Evolutionary conservation across 2,113 vertebrate species (phyloP).

Genomic region (Melanocharis versteri): DNA sequence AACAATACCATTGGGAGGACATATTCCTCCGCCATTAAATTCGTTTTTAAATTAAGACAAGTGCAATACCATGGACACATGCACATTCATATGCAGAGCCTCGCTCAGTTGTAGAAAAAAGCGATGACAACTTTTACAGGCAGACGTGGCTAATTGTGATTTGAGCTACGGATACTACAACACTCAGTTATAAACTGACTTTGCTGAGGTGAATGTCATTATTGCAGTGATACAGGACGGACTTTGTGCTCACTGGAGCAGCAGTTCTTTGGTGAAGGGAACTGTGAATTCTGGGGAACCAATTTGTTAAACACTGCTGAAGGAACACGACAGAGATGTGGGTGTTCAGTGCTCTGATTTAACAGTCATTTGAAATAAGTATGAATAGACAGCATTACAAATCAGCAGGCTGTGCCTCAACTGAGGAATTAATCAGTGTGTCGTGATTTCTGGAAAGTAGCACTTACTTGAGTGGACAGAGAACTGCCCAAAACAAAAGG

Average conservation of each 20-base stretch:
- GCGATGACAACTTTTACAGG: constrained; percentile 44
- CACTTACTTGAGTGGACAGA: constrained; percentile 39
- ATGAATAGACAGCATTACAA: constrained; percentile 50
- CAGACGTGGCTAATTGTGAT: constrained; percentile 27
- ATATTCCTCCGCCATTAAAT: background rate
- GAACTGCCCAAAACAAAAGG: background rate
- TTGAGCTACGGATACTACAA: constrained; percentile 3
- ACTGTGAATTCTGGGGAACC: constrained; percentile 22
- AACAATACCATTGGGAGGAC: background rate
- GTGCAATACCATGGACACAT: background rate
- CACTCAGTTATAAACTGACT: background rate
- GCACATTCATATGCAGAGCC: background rate
- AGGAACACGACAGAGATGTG: constrained; percentile 40
- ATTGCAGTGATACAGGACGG: background rate
- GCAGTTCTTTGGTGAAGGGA: background rate
- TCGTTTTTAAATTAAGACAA: constrained; percentile 35
- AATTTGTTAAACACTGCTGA: constrained; percentile 31
- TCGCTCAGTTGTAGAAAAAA: constrained; percentile 5
- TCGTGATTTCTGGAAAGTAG: constrained; percentile 43
- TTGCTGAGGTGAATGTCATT: background rate
- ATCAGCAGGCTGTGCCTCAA: constrained; percentile 49
- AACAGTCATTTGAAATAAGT: constrained; percentile 62
- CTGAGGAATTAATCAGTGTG: constrained; percentile 23
- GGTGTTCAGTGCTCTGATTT: constrained; percentile 53
- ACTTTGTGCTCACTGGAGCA: background rate